Evolutionary conservation across 1,140 invertebrate species (phyloP).

Genomic region (Camponotus floridanus): DNA sequence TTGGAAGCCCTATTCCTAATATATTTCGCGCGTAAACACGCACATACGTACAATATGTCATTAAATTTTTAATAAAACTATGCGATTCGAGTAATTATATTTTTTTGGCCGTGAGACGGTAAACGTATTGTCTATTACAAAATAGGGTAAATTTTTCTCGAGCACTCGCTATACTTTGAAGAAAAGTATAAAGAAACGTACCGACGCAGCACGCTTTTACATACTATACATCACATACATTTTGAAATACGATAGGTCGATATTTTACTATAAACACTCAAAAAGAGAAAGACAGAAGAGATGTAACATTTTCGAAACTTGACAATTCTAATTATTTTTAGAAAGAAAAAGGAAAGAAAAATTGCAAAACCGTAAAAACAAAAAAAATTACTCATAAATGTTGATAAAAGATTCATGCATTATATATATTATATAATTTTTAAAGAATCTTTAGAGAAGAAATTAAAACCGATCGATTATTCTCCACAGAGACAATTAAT

Average conservation of each 20-base stretch:
- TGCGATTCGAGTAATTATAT: constrained; percentile 2
- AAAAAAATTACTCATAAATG: no score
- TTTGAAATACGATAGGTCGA: background rate
- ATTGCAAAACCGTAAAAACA: background rate
- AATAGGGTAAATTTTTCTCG: constrained; percentile 1
- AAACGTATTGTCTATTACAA: constrained; percentile 36
- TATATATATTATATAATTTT: background rate
- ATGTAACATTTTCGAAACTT: background rate
- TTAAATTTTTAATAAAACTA: constrained; percentile 31
- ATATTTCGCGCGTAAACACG: background rate
- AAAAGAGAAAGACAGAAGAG: background rate
- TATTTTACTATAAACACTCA: constrained; percentile 8
- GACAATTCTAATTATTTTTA: background rate
- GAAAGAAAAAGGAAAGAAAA: background rate
- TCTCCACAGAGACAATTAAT: background rate
- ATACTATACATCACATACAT: constrained; percentile 4
- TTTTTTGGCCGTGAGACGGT: constrained; percentile 25
- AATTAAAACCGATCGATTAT: background rate
- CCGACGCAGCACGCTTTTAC: background rate
- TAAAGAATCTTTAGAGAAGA: constrained; percentile 2
- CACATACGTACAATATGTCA: background rate
- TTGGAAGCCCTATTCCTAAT: constrained; percentile 69
- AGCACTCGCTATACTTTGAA: background rate
- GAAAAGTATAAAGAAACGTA: background rate
- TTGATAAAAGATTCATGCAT: background rate